These are phyloP conservation scores for Rhagoletis pomonella DNA, from an alignment of 1,140 invertebrate species.

Conservation along the genomic window DNA sequence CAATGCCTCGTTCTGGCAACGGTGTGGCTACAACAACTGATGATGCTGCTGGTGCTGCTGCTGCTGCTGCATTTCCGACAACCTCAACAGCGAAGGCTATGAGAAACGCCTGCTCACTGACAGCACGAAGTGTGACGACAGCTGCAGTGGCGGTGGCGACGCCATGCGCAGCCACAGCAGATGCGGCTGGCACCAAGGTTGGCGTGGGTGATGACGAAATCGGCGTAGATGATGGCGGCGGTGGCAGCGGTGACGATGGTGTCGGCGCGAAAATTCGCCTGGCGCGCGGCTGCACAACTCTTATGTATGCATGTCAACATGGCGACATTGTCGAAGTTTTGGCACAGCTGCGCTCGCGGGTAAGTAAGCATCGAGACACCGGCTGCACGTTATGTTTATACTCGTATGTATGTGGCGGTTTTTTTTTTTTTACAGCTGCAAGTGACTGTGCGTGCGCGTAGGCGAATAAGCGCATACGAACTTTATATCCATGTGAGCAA, in stretches of 20 bases:
- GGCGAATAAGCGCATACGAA: neutral
- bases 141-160: neutral
- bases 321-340: slow-evolving; percentile 78
- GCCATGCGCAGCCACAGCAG: neutral
- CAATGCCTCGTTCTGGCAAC: neutral
- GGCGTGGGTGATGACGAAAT: slow-evolving; percentile 59
- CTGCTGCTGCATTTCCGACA: neutral
- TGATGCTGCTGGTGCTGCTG: neutral
- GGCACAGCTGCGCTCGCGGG: slow-evolving; percentile 74
- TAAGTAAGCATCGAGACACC: slow-evolving; percentile 61
- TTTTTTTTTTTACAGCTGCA: neutral
- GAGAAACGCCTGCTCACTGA: neutral
- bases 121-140: slow-evolving; percentile 25
- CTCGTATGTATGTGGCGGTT: neutral
- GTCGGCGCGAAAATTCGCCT: slow-evolving; percentile 68
- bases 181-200: slow-evolving; percentile 52
- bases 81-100: neutral
- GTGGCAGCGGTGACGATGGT: slow-evolving; percentile 59
- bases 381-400: neutral
- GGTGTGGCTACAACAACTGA: neutral
- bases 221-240: slow-evolving; percentile 55
- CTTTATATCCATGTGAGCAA: neutral
- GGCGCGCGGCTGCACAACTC: slow-evolving; percentile 80
- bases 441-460: neutral
- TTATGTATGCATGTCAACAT: slow-evolving; percentile 94